Evolutionary conservation across 2,797 vertebrate genomes (phyloP), one percentile per base, ranked within the genome.

Genomic region (Coreius guichenoti): DNA sequence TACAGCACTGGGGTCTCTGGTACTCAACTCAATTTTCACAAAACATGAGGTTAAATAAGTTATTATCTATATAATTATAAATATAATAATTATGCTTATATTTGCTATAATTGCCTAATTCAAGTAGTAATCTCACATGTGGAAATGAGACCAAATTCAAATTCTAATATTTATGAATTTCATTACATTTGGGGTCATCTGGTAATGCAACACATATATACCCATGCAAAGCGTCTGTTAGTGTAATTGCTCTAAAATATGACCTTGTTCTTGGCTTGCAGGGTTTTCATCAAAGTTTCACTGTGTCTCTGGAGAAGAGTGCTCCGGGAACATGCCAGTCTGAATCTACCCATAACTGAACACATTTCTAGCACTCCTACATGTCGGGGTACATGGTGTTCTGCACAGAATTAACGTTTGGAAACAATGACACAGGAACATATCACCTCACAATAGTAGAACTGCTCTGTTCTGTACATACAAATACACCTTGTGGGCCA

Each of bases 251-350:
- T 89, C 81, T 85, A 84, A 86, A 84, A 83, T 87, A 73, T 89
- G 89, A 90, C 88, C 89, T 90, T 86, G 87, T 86, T 87, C 84
- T 88, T 89, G 85, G 86, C 88, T 86, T 47, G 58, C 67, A 39
- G 84, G 79, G n/a, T 83, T 88, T 89, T 87, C 84, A 89, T 89
- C 87, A 86, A 77, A 82, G 87, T 86, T 83, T 89, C 83, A 83
- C 83, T 81, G 61, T 77, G 81, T 86, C 87, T 90, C 88, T 87
- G 84, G 88, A 89, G 86, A 75, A 79, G 61, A 51, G 70, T 58
- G 80, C 51, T 82, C 47, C 56, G 73, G 33, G 80, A 84, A 86
- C 86, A 87, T 89, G 76, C 82, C 86, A 86, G 56, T 85, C 69
- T 74, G 78, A 85, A 85, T 85, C n/a, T 73, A 73, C 68, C 33